phyloP scores from a whole-genome alignment of 2,113 vertebrate species.

The Rafetus swinhoei region DNA sequence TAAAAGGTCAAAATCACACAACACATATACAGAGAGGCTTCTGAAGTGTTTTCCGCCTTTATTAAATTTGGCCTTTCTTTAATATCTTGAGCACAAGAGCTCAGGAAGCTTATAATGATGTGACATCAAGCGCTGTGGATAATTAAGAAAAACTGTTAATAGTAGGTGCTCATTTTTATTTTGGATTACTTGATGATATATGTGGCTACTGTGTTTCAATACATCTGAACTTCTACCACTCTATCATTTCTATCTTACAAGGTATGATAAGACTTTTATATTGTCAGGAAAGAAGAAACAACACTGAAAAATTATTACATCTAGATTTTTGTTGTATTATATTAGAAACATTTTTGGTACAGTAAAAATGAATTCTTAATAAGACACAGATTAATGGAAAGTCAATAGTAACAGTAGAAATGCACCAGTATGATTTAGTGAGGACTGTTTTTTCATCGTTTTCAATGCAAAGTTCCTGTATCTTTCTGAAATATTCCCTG shows the following conservation, averaged over 20 bases:
- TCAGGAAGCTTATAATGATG: neutral
- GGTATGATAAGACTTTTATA: neutral
- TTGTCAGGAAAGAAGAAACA: neutral
- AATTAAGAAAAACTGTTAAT: neutral
- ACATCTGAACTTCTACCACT: neutral
- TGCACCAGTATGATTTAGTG: neutral
- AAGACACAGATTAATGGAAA: neutral
- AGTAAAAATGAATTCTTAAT: neutral
- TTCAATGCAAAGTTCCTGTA: neutral
- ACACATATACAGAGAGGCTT: neutral
- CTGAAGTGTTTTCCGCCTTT: neutral
- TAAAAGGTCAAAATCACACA: neutral
- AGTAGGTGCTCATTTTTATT: neutral
- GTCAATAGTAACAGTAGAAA: neutral
- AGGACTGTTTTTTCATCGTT: neutral
- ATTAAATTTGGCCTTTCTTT: neutral
- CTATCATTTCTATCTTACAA: neutral
- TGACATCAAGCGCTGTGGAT: neutral
- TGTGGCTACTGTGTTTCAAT: neutral
- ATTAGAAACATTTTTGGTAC: neutral
- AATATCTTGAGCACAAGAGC: neutral
- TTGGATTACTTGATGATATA: neutral
- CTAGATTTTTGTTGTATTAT: neutral
- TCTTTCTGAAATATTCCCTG: neutral
- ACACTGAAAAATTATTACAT: neutral